These are phyloP conservation scores for Metaphire vulgaris DNA, from an alignment of 1,140 invertebrate species.

Conservation along the genomic window DNA sequence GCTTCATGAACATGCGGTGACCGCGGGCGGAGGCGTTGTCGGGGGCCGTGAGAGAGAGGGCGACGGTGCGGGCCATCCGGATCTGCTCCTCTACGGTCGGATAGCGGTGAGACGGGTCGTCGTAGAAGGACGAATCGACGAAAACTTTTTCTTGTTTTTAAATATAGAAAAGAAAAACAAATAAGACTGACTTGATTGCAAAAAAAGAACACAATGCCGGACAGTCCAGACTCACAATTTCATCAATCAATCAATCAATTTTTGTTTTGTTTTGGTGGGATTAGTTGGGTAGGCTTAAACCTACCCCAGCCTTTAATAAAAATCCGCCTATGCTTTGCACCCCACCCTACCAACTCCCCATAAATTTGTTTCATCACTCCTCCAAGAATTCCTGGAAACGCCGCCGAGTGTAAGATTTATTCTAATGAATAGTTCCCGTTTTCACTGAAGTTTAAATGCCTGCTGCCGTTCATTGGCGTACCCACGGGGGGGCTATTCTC, in stretches of 20 bases:
- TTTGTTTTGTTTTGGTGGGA: too few relatives aligned
- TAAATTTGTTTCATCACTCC: too few relatives aligned
- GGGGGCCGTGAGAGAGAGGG: slow-evolving; percentile 80
- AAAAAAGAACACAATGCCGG: background rate
- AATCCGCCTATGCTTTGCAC: too few relatives aligned
- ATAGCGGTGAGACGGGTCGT: slow-evolving; percentile 66
- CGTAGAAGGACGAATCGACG: slow-evolving; percentile 86
- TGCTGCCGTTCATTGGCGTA: too few relatives aligned
- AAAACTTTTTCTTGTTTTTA: slow-evolving; percentile 71
- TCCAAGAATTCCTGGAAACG: background rate
- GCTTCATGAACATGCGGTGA: slow-evolving; percentile 88
- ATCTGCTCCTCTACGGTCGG: slow-evolving; percentile 93
- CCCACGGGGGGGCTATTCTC: too few relatives aligned
- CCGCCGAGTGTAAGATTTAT: background rate
- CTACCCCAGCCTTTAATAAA: too few relatives aligned
- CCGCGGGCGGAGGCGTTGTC: slow-evolving; percentile 85
- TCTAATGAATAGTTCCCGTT: too few relatives aligned
- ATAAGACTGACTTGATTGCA: background rate
- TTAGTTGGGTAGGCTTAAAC: too few relatives aligned
- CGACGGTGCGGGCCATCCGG: slow-evolving; percentile 79
- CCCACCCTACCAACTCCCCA: background rate
- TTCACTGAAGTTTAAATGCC: too few relatives aligned
- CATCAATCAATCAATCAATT: background rate
- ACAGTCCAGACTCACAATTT: too few relatives aligned
- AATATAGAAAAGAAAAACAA: background rate